These are phyloP conservation scores for Tipula vernalis DNA, from an alignment of 2,888 invertebrate genomes.

Conservation along the genomic window DNA sequence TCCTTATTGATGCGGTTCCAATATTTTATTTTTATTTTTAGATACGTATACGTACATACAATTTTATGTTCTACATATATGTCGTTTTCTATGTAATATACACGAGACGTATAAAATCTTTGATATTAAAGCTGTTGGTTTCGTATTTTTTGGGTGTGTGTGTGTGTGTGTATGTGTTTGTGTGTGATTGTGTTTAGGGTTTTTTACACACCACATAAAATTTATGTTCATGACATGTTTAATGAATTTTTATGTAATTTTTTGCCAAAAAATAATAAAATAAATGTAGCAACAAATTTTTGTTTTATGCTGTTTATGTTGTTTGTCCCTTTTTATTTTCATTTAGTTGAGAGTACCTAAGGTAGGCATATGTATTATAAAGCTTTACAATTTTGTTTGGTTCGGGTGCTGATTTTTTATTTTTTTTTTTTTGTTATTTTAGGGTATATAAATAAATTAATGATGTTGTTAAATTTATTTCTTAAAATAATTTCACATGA, in stretches of 20 bases:
- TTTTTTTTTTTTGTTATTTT: background rate
- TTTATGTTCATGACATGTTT: slow-evolving; percentile 4
- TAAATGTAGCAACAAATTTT: background rate
- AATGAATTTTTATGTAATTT: background rate
- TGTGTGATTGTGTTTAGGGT: background rate
- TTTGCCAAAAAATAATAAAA: background rate
- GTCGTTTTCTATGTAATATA: background rate
- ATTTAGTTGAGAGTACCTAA: background rate
- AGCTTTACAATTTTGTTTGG: background rate
- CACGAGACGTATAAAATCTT: background rate
- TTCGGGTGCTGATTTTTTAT: too few species aligned
- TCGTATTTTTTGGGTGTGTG: background rate
- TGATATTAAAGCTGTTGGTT: background rate
- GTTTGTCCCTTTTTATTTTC: background rate
- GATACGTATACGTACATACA: background rate
- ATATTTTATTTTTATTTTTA: background rate
- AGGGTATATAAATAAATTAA: background rate
- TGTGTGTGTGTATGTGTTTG: background rate
- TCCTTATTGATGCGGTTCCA: background rate
- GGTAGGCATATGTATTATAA: background rate
- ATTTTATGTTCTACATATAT: background rate
- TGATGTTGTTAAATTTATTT: background rate
- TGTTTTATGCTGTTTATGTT: background rate
- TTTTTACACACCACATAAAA: background rate
- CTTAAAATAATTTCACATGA: background rate